phyloP scores from a whole-genome alignment of 2,888 invertebrate species.

The Rhogogaster chlorosoma region DNA sequence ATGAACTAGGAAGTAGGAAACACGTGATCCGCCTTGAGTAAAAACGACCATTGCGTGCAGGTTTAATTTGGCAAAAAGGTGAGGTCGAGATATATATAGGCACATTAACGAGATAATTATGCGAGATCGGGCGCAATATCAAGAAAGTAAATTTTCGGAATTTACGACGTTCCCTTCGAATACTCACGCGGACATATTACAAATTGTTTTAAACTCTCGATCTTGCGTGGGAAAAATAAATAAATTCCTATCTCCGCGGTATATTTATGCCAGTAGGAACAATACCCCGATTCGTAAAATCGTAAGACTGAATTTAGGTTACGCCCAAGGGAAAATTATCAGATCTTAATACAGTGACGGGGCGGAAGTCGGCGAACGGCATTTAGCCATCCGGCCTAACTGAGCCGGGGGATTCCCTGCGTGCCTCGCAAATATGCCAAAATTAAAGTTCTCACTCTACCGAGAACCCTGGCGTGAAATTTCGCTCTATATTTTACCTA shows the following conservation, averaged over 20 bases:
- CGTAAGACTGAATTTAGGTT: conserved; percentile 32
- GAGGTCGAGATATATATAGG: not conserved
- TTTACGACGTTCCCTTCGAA: conserved; percentile 11
- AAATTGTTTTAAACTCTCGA: conserved; percentile 38
- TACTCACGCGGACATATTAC: not conserved
- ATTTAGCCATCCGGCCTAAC: conserved; percentile 46
- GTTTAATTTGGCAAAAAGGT: not conserved
- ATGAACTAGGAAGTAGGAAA: conserved; percentile 1
- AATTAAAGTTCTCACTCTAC: conserved; percentile 44
- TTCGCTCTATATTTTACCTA: conserved; percentile 31
- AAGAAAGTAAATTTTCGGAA: conserved; percentile 23
- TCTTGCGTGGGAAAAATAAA: conserved; percentile 38
- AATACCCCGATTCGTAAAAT: conserved; percentile 4
- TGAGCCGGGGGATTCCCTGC: conserved; percentile 39
- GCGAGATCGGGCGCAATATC: not conserved
- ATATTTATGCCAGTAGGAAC: conserved; percentile 14
- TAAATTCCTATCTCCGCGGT: conserved; percentile 28
- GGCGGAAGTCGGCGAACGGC: conserved; percentile 40
- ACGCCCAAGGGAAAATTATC: conserved; percentile 29
- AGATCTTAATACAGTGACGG: conserved; percentile 45
- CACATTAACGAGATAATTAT: conserved; percentile 33
- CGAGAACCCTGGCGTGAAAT: conserved; percentile 36
- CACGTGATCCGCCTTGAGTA: not conserved
- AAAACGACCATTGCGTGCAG: conserved; percentile 5
- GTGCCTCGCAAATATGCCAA: conserved; percentile 50